phyloP scores from a whole-genome alignment of 2,888 invertebrate genomes.

The Lingula anatina region DNA sequence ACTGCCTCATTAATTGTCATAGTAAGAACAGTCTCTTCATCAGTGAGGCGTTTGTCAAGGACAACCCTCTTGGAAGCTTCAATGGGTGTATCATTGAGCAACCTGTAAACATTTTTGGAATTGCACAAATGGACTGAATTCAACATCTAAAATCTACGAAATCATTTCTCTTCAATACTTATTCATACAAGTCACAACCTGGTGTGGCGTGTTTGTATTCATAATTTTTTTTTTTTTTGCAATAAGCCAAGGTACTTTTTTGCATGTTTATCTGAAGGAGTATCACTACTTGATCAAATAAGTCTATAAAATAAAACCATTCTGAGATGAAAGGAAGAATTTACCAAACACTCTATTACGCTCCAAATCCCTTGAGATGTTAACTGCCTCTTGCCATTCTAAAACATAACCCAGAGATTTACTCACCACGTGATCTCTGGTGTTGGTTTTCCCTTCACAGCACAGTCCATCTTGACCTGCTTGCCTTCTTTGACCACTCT shows the following conservation, averaged over 20 bases:
- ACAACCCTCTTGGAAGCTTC: too few species aligned
- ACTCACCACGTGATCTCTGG: constrained; percentile 80
- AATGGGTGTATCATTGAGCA: neutral
- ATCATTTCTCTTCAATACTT: too few species aligned
- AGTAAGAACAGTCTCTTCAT: too few species aligned
- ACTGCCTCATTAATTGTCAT: constrained; percentile 37
- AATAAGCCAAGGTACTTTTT: too few species aligned
- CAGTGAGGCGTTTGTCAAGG: too few species aligned
- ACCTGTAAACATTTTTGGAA: too few species aligned
- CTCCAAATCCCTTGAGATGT: neutral
- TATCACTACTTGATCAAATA: neutral
- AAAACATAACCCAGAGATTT: neutral
- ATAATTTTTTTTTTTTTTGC: too few species aligned
- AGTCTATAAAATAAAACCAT: neutral
- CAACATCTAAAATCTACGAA: too few species aligned
- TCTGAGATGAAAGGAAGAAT: neutral
- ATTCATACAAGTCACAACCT: too few species aligned
- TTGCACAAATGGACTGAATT: too few species aligned
- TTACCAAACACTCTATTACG: neutral
- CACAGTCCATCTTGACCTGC: constrained; percentile 44
- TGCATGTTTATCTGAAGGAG: neutral
- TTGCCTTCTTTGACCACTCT: constrained; percentile 43
- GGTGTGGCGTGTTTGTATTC: too few species aligned
- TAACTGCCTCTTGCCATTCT: neutral
- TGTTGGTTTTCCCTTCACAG: constrained; percentile 81